These are phyloP conservation scores for Folsomia candida DNA, from an alignment of 2,888 invertebrate species.

Conservation along the genomic window DNA sequence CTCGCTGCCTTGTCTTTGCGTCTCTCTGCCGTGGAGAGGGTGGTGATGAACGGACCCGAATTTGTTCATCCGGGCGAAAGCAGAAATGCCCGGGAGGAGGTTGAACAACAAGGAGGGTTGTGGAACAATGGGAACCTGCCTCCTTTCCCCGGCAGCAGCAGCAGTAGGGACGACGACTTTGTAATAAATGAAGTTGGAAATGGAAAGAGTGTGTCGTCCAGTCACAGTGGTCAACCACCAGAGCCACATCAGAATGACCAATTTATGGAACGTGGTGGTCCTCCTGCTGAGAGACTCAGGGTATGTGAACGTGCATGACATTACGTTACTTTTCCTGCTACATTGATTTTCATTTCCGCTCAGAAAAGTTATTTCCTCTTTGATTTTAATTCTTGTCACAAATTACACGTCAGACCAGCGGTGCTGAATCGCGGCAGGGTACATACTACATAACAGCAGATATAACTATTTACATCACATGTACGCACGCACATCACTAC, in stretches of 20 bases:
- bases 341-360: background rate
- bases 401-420: too few species aligned
- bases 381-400: background rate
- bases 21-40: too few species aligned
- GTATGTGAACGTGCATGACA: background rate
- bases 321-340: background rate
- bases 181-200: background rate
- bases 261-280: too few species aligned
- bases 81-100: background rate
- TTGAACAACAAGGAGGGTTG: too few species aligned
- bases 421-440: too few species aligned
- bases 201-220: background rate
- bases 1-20: slow-evolving; percentile 26
- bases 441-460: too few species aligned
- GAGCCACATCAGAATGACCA: too few species aligned
- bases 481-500: too few species aligned
- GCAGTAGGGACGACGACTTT: too few species aligned
- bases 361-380: background rate
- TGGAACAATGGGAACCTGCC: background rate
- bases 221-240: background rate
- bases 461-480: too few species aligned
- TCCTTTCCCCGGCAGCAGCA: background rate
- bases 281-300: too few species aligned
- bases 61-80: background rate
- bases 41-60: too few species aligned